Percentiles rank a stretch among this genome's conserved stretches.
Conservation (phyloP, 2,113 vertebrate genomes). For the Oenanthe oenanthe region DNA sequence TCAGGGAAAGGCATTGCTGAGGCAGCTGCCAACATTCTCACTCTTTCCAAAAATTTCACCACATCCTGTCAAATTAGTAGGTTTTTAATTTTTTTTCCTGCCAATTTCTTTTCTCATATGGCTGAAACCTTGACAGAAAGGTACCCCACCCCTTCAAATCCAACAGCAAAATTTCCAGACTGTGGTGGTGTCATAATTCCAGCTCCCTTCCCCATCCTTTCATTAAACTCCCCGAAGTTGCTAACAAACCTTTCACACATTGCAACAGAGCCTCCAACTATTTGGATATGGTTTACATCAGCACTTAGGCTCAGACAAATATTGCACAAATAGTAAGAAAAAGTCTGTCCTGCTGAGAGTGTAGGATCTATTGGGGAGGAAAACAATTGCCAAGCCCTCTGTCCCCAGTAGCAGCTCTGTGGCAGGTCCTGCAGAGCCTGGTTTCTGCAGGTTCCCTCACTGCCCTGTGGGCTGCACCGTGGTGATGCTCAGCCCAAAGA, state of each 20-base stretch:
- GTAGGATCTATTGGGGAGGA: neutral
- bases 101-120: neutral
- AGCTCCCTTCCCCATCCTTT: neutral
- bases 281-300: neutral
- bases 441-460: neutral
- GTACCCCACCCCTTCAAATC: neutral
- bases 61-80: neutral
- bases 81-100: neutral
- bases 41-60: neutral
- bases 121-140: neutral
- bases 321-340: neutral
- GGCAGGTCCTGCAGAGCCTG: neutral
- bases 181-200: neutral
- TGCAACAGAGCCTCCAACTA: neutral
- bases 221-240: neutral
- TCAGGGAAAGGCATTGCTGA: neutral
- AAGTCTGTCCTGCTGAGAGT: neutral
- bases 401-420: neutral
- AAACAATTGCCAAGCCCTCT: accelerated
- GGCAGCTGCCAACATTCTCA: neutral
- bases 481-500: neutral
- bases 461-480: accelerated
- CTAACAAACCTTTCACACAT: neutral
- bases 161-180: neutral
- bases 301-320: neutral